phyloP scores from a whole-genome alignment of 2,888 invertebrate species.

The Apodemia arnacis region DNA sequence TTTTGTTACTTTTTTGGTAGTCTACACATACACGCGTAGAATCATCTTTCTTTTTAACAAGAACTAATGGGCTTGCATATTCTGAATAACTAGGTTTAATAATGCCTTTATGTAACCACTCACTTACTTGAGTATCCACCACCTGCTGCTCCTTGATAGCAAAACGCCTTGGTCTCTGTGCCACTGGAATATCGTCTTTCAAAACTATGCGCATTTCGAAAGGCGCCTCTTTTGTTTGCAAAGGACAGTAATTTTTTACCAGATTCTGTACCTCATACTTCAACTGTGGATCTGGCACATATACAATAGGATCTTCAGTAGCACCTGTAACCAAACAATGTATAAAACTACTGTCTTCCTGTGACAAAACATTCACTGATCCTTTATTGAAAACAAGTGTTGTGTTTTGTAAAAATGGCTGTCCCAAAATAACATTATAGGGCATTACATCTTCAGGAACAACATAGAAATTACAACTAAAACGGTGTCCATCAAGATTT shows the following conservation, averaged over 20 bases:
- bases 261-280: slow-evolving; percentile 7
- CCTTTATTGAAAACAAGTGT: slow-evolving; percentile 30
- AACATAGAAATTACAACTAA: slow-evolving; percentile 45
- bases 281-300: slow-evolving; percentile 12
- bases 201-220: slow-evolving; percentile 69
- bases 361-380: slow-evolving; percentile 19
- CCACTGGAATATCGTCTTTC: slow-evolving; percentile 51
- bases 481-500: too few relatives aligned
- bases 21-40: neutral
- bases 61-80: slow-evolving; percentile 69
- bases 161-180: slow-evolving; percentile 69
- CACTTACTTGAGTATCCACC: neutral
- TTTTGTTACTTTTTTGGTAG: too few relatives aligned
- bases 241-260: slow-evolving; percentile 3
- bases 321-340: slow-evolving; percentile 27
- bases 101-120: slow-evolving; percentile 58
- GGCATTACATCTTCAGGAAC: slow-evolving; percentile 45
- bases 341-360: neutral
- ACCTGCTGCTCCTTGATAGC: slow-evolving; percentile 45
- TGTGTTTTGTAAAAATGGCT: slow-evolving; percentile 39
- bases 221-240: slow-evolving; percentile 63
- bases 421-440: slow-evolving; percentile 47
- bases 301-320: slow-evolving; percentile 1
- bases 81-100: slow-evolving; percentile 70
- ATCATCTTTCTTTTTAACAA: slow-evolving; percentile 71